Evolutionary conservation across 2,113 vertebrate species (phyloP).

Genomic region (Dolichallabes microphthalmus): DNA sequence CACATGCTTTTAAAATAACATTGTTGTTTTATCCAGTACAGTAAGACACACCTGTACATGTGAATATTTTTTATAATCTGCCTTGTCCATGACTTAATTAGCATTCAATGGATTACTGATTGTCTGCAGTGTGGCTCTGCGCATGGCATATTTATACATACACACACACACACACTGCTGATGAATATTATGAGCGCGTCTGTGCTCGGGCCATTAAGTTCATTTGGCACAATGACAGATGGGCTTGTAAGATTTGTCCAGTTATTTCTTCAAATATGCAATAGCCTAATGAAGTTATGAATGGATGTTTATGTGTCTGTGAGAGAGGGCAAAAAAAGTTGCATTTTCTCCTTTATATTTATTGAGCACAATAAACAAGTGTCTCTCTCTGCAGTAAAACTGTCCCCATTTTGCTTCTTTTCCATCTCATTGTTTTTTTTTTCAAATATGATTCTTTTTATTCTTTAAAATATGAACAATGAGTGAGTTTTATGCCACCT

Average conservation of each 20-base stretch:
- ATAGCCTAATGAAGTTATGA: constrained; percentile 1
- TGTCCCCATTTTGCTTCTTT: background rate
- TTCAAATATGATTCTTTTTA: background rate
- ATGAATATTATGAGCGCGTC: background rate
- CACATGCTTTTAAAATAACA: background rate
- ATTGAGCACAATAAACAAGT: background rate
- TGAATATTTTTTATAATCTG: background rate
- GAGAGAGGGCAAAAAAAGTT: background rate
- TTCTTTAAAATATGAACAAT: background rate
- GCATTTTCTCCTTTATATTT: background rate
- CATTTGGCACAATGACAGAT: constrained; percentile 20
- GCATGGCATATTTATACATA: background rate
- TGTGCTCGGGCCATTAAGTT: constrained; percentile 20
- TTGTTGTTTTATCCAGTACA: background rate
- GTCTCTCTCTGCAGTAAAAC: background rate
- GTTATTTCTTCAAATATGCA: constrained; percentile 1
- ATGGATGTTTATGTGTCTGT: background rate
- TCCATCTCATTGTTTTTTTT: background rate
- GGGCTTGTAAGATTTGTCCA: constrained; percentile 15
- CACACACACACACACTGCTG: constrained; percentile 12
- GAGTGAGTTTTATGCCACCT: background rate
- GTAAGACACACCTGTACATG: background rate
- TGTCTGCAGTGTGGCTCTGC: constrained; percentile 1
- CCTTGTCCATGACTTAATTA: background rate
- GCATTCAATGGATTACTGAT: constrained; percentile 6